Conservation (phyloP, 2,888 invertebrate genomes). For the Diadegma fenestrale region DNA sequence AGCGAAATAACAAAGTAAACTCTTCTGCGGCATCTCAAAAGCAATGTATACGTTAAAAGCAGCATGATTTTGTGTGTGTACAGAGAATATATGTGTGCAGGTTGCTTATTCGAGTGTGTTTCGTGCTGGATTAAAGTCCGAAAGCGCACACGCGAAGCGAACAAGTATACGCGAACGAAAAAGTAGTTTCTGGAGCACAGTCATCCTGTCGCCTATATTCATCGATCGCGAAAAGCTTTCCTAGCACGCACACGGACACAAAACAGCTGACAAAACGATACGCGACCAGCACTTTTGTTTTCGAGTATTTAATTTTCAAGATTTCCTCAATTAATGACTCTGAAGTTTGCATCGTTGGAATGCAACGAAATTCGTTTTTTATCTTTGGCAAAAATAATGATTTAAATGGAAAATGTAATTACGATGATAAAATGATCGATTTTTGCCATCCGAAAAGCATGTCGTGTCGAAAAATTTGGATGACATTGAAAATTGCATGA, state of each 20-base stretch:
- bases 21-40: neutral
- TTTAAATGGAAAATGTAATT: too few relatives aligned
- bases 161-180: conserved; percentile 35
- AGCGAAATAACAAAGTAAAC: conserved; percentile 29
- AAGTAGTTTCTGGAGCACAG: conserved; percentile 52
- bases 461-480: too few relatives aligned
- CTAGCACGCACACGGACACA: conserved; percentile 33
- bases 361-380: too few relatives aligned
- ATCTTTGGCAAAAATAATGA: too few relatives aligned
- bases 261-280: neutral
- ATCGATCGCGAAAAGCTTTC: conserved; percentile 64
- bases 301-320: neutral
- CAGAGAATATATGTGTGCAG: neutral
- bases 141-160: conserved; percentile 26
- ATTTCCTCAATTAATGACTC: neutral
- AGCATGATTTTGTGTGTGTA: neutral
- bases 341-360: too few relatives aligned
- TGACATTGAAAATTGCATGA: too few relatives aligned
- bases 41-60: neutral
- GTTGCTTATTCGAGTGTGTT: neutral
- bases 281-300: neutral
- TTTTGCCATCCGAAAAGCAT: too few relatives aligned
- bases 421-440: too few relatives aligned
- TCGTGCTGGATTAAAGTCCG: conserved; percentile 28
- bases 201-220: conserved; percentile 71